phyloP scores from a whole-genome alignment of 2,797 vertebrate genomes.

The Phalanger gymnotis region DNA sequence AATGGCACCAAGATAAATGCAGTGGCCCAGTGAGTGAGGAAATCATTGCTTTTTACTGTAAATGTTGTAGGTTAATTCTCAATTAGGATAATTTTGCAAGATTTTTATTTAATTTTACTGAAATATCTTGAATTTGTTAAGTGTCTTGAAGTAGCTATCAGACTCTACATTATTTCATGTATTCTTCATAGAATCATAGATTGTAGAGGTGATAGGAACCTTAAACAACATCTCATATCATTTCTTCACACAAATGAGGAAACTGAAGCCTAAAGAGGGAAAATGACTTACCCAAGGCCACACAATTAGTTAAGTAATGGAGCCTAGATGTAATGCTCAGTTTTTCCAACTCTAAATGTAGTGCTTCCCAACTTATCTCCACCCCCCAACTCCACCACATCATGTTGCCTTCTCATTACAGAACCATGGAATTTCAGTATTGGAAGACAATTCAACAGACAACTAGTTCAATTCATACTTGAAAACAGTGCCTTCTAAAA shows the following conservation, averaged over 20 bases:
- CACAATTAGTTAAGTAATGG: background rate
- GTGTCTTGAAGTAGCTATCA: background rate
- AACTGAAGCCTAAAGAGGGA: background rate
- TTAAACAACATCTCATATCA: background rate
- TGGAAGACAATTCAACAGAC: background rate
- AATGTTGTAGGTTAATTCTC: background rate
- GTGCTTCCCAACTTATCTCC: no score
- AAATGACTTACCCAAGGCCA: background rate
- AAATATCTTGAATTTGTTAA: no score
- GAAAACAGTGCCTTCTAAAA: background rate
- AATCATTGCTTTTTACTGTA: background rate
- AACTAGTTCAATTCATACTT: background rate
- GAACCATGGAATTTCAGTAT: background rate
- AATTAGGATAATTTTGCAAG: background rate
- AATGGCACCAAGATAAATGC: background rate
- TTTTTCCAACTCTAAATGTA: background rate
- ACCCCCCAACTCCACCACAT: background rate
- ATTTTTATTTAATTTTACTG: background rate
- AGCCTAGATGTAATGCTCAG: background rate
- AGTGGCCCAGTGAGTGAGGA: background rate
- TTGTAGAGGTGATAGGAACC: background rate
- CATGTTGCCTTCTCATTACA: background rate
- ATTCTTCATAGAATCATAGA: background rate
- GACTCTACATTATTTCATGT: background rate
- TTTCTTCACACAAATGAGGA: background rate